phyloP scores from a whole-genome alignment of 1,140 invertebrate species.

The Brachionus asplanchnoidis region DNA sequence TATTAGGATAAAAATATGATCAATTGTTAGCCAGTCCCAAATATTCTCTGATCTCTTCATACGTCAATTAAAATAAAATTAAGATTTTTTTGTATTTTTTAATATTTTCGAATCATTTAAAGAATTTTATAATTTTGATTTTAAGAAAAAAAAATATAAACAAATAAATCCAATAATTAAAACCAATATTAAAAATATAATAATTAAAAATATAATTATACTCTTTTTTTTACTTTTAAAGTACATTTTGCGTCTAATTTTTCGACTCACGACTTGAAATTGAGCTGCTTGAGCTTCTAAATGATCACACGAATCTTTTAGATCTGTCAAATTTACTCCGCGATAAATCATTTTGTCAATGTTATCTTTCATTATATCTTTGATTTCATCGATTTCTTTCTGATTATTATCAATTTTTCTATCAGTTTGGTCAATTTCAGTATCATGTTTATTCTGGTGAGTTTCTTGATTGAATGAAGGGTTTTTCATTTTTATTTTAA shows the following conservation, averaged over 20 bases:
- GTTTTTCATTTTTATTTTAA: background rate
- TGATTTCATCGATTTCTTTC: slow-evolving; percentile 4
- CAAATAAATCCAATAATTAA: background rate
- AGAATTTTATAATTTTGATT: background rate
- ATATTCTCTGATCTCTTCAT: too few relatives aligned
- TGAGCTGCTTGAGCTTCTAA: background rate
- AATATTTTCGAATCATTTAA: background rate
- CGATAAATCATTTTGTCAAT: slow-evolving; percentile 24
- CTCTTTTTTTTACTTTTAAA: background rate
- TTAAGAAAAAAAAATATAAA: background rate
- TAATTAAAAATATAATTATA: background rate
- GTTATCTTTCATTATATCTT: slow-evolving; percentile 26
- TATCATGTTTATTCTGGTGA: background rate
- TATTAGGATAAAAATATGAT: too few relatives aligned
- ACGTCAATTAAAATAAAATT: too few relatives aligned
- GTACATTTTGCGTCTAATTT: background rate
- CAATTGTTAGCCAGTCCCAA: too few relatives aligned
- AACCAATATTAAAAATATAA: background rate
- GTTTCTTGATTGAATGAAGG: background rate
- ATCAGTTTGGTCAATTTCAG: background rate
- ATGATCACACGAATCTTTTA: slow-evolving; percentile 1
- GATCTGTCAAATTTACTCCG: background rate
- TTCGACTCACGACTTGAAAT: background rate
- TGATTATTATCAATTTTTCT: background rate
- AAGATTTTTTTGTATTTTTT: background rate